Percentiles rank a stretch among this genome's conserved stretches.
These are phyloP conservation scores for Lepisosteus osseus DNA, from an alignment of 2,113 vertebrate genomes.

Conservation along the genomic window DNA sequence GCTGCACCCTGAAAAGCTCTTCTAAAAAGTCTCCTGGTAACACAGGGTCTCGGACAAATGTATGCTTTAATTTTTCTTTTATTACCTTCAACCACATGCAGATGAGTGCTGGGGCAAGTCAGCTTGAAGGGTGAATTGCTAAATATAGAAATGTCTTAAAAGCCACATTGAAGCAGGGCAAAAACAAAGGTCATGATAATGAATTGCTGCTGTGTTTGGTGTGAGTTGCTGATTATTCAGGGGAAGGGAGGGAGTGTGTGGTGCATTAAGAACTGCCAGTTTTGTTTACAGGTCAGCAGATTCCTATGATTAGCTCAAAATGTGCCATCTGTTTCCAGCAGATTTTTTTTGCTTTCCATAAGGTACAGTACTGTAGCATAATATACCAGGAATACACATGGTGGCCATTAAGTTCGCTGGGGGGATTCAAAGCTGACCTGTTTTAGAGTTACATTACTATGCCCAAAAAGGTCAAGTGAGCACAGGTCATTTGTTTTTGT, in stretches of 20 bases:
- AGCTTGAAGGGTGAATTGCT: conserved; percentile 46
- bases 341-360: not conserved
- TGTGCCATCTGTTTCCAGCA: not conserved
- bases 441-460: not conserved
- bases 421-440: not conserved
- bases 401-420: not conserved
- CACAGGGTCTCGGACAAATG: not conserved
- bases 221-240: conserved; percentile 46
- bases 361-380: not conserved
- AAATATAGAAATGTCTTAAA: conserved; percentile 52
- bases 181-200: not conserved
- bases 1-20: not conserved
- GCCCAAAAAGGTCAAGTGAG: conserved; percentile 8
- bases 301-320: conserved; percentile 38
- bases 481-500: conserved; percentile 10
- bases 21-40: not conserved
- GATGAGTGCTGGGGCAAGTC: conserved; percentile 43
- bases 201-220: conserved; percentile 46
- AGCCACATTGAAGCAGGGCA: conserved; percentile 9
- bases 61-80: not conserved
- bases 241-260: conserved; percentile 21
- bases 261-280: conserved; percentile 35
- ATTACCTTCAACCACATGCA: conserved; percentile 25
- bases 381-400: not conserved
- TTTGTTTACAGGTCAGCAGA: conserved; percentile 44